Base-by-base conservation (phyloP, 2,888 invertebrate genomes). In the Polydrusus cervinus region DNA sequence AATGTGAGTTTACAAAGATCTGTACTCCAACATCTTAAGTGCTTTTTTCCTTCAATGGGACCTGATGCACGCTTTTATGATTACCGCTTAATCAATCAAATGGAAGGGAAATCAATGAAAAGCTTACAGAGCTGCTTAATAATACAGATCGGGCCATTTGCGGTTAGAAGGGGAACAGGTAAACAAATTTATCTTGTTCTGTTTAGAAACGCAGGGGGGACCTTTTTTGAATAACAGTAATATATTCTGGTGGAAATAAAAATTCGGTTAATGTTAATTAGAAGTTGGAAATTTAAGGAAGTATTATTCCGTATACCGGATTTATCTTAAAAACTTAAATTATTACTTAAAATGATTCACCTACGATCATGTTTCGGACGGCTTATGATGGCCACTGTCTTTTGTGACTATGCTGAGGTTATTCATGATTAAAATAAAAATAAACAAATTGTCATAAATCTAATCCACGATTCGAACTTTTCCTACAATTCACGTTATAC, bases 21-120 rank as follows among this genome's bases (percentile, higher is more conserved):
- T 18, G 18, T 62, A 25, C 16, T 18, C 57, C 38, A 11, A 9
- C 8, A 13, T 43, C 51, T 34, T 71, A 64, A 71, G 71, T 62
- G 71, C 71, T 61, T 25, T 30, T 71, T 53, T 64, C 47, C 14
- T 55, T 67, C 43, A 67, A 67, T 51, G 60, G 20, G 60, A 62
- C 66, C 61, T 60, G 61, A 67, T 61, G 67, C 45, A n/a, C 53
- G 51, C 57, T 51, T 67, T 61, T 73, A 25, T 66, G 45, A 40
- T 45, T 72, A 73, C 47, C 57, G 53, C 62, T 67, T 51, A 67
- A 73, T 73, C 73, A 66, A 73, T 73, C 73, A 73, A 73, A 67
- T 34, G 34, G 61, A 55, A 67, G 55, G 55, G 55, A 55, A 67
- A 62, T 62, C 61, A 62, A 51, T 51, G 60, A 30, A 60, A 57